Evolutionary conservation across 1,140 invertebrate genomes (phyloP), one percentile per base, ranked within the genome.

Genomic region (Formica exsecta): DNA sequence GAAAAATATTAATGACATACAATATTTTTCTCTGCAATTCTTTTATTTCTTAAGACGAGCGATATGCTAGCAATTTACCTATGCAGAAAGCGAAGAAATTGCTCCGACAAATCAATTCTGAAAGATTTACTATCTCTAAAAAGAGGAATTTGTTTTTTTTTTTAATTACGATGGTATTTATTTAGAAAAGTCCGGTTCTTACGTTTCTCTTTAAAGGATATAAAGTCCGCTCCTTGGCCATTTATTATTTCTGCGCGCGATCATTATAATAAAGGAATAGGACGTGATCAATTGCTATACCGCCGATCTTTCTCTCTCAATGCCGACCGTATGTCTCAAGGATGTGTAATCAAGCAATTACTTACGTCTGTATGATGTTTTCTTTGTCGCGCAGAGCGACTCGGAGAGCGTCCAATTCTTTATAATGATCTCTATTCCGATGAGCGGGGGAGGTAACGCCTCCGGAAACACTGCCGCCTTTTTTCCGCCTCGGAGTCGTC

Each of bases 371-470:
- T 91, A 98, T 98, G 57, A 98, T 96, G 54, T 97, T 97, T 92
- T 98, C 98, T 87, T 98, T 98, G 93, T 98, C 97, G 74, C 96
- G 96, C 8, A 98, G 93, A 1, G 97, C 97, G 25, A 97, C 96
- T 36, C 97, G 95, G 41, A 98, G 95, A 76, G 96, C 96, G 88
- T 98, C 97, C 70, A 98, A 94, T 94, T 97, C 96, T 80, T 96
- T 96, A 92, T 96, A 93, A 93, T 95, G 87, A 93, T 95, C 92
- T 86, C 93, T 88, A 93, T 95, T 90, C 68, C 96, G 95, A 16
- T 93, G 93, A 86, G 93, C 92, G 4, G 95, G 94, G 29, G 93
- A 94, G 71, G 93, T 93, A 62, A 94, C 90, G 90, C 96, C 96
- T 44, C 95, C 94, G 62, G 93, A 95, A 90, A 96, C 90, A 95